phyloP scores from a whole-genome alignment of 2,888 invertebrate species.

The Pseudanteris insignis region DNA sequence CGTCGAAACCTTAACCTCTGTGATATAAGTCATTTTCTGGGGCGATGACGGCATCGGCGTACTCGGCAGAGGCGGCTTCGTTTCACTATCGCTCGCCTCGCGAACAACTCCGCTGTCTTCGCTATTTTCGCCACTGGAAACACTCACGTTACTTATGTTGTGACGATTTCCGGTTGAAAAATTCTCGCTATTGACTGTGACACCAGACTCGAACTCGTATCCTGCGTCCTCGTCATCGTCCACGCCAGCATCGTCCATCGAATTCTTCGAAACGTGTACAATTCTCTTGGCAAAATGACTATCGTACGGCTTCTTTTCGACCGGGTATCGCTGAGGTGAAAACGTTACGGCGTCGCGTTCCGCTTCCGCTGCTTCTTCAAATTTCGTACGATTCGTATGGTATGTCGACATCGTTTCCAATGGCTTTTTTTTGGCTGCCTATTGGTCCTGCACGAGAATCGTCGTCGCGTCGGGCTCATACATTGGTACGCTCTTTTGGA shows the following conservation, averaged over 20 bases:
- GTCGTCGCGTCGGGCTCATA: conserved; percentile 31
- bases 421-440: conserved; percentile 18
- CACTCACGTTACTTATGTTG: conserved; percentile 61
- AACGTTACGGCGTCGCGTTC: conserved; percentile 15
- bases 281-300: conserved; percentile 51
- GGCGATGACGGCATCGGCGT: conserved; percentile 63
- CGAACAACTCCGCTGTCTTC: conserved; percentile 60
- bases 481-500: conserved; percentile 30
- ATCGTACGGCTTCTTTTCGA: conserved; percentile 39
- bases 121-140: conserved; percentile 61
- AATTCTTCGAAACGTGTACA: conserved; percentile 40
- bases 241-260: conserved; percentile 35
- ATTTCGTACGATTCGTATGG: conserved; percentile 48
- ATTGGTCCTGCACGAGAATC: conserved; percentile 32
- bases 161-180: conserved; percentile 51
- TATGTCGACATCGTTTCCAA: conserved; percentile 46
- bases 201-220: conserved; percentile 54
- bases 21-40: conserved; percentile 72
- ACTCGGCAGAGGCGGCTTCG: conserved; percentile 61
- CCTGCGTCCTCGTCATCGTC: conserved; percentile 53
- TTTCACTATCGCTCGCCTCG: conserved; percentile 56
- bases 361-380: conserved; percentile 41
- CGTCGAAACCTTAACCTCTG: conserved; percentile 76
- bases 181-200: conserved; percentile 55
- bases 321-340: conserved; percentile 32